Percentiles rank a stretch among this genome's conserved stretches.
phyloP scores from a whole-genome alignment of 1,140 invertebrate genomes.

The Gonatopus flavifemur region DNA sequence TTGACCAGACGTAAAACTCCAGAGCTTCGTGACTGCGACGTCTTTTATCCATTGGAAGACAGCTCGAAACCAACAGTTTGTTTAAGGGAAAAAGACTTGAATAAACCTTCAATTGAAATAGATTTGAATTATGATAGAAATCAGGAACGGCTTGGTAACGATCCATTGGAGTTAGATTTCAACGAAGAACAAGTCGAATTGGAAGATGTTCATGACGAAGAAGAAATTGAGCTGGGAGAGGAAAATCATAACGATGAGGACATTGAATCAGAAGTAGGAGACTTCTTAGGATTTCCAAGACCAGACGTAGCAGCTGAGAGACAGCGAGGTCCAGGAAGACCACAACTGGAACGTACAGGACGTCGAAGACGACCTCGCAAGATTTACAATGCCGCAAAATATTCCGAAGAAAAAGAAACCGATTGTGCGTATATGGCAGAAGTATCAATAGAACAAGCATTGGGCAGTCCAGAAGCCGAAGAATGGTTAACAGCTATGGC shows the following conservation, averaged over 20 bases:
- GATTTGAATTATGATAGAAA: no score
- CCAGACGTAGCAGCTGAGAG: no score
- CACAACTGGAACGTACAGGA: not conserved
- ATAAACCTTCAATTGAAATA: no score
- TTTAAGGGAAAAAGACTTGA: no score
- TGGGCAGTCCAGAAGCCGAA: conserved; percentile 2
- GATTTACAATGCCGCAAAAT: not conserved
- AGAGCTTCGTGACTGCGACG: no score
- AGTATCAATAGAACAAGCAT: conserved; percentile 11
- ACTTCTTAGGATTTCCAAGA: no score
- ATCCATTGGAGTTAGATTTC: conserved; percentile 22
- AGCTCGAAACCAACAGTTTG: no score
- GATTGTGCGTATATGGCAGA: conserved; percentile 1
- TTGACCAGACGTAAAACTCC: no score
- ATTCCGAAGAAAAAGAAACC: not conserved
- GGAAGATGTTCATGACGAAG: not conserved
- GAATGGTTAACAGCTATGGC: conserved; percentile 16
- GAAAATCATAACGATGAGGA: not conserved
- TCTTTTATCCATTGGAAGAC: no score
- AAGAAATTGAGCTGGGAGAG: not conserved
- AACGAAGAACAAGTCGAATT: not conserved
- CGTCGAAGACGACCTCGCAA: not conserved
- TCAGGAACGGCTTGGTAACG: no score
- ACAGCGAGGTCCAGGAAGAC: conserved; percentile 4
- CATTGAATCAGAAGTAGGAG: not conserved